A percentile compares a stretch with the other conserved stretches of the same genome.
phyloP scores from a whole-genome alignment of 2,797 vertebrate genomes.

The Cygnus olor region DNA sequence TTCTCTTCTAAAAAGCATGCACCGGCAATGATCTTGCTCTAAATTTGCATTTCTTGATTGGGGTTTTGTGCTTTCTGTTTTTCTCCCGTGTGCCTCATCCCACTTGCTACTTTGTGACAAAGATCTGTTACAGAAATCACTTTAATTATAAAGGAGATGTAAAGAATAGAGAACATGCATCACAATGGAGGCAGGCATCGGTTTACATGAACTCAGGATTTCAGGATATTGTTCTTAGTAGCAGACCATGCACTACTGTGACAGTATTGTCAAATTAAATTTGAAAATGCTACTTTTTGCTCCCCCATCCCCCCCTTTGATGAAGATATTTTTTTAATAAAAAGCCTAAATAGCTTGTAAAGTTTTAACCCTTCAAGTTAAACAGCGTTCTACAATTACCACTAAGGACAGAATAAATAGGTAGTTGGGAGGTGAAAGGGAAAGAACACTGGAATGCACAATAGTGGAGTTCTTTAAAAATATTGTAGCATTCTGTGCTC shows the following conservation, averaged over 20 bases:
- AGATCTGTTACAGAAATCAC: constrained; percentile 17
- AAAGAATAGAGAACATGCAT: constrained; percentile 4
- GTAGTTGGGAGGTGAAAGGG: not conserved
- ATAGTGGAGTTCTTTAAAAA: not conserved
- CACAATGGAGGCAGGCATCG: not conserved
- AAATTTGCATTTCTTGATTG: constrained; percentile 40
- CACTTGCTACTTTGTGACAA: not conserved
- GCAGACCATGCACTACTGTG: not conserved
- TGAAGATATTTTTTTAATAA: not conserved
- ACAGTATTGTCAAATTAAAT: not conserved
- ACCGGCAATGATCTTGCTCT: not conserved
- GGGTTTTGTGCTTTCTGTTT: not conserved
- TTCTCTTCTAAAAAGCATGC: constrained; percentile 2
- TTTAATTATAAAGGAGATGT: not conserved
- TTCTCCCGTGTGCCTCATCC: not conserved
- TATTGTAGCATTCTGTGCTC: not conserved
- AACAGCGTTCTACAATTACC: not conserved
- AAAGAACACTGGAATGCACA: not conserved
- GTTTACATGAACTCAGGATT: not conserved
- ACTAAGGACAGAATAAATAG: not conserved
- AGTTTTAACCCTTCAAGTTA: not conserved
- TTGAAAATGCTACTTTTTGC: not conserved
- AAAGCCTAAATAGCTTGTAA: not conserved
- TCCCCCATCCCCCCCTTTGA: not conserved
- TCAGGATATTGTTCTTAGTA: not conserved